These are phyloP conservation scores for Sprattus sprattus DNA, from an alignment of 2,113 vertebrate genomes.

Conservation along the genomic window DNA sequence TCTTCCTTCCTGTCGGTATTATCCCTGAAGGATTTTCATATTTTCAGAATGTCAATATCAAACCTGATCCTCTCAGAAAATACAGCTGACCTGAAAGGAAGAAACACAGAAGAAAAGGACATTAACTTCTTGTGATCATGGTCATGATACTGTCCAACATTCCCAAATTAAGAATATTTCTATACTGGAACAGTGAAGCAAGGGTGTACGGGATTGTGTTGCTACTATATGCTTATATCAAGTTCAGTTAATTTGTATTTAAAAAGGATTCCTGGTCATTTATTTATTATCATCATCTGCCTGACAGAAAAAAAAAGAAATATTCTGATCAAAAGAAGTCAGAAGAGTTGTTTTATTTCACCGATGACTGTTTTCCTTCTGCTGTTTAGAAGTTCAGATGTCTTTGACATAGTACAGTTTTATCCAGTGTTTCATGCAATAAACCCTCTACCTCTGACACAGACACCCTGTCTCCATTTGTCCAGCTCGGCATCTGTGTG, in stretches of 20 bases:
- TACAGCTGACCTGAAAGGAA: conserved; percentile 73
- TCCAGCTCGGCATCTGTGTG: conserved; percentile 25
- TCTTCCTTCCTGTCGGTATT: not conserved
- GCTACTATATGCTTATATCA: conserved; percentile 78
- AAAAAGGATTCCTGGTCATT: conserved; percentile 85
- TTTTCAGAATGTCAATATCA: not conserved
- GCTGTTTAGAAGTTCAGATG: conserved; percentile 81
- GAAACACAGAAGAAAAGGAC: conserved; percentile 43
- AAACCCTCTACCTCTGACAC: conserved; percentile 86
- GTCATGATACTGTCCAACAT: conserved; percentile 84
- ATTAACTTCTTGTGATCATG: conserved; percentile 71
- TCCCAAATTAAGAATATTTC: conserved; percentile 79
- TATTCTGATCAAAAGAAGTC: conserved; percentile 82
- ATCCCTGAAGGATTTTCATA: not conserved
- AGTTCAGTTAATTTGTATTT: conserved; percentile 89
- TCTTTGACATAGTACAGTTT: conserved; percentile 82
- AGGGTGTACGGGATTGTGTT: conserved; percentile 85
- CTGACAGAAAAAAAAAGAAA: conserved; percentile 55
- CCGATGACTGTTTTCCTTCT: conserved; percentile 83
- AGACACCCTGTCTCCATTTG: conserved; percentile 26
- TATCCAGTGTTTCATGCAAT: conserved; percentile 87
- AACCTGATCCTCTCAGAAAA: conserved; percentile 51
- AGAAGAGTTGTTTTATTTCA: conserved; percentile 80
- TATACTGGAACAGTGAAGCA: conserved; percentile 74
- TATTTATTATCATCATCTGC: conserved; percentile 92